phyloP scores from a whole-genome alignment of 1,140 invertebrate species.

The Drosophila nannoptera region DNA sequence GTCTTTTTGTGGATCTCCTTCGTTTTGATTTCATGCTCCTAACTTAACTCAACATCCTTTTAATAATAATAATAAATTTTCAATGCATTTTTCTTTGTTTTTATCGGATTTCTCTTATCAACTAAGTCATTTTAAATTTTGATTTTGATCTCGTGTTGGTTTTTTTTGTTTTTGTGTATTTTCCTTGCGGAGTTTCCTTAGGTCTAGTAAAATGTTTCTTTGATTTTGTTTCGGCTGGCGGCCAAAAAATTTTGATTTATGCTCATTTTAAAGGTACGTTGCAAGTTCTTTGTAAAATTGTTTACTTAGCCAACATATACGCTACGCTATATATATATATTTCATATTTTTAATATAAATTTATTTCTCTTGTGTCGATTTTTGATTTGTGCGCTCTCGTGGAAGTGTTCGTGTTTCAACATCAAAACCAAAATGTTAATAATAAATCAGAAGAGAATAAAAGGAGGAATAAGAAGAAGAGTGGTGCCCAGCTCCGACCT shows the following conservation, averaged over 20 bases:
- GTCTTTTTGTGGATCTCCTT: constrained; percentile 1
- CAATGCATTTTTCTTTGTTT: constrained; percentile 50
- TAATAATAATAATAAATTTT: constrained; percentile 55
- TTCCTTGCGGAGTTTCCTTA: constrained; percentile 44
- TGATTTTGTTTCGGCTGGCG: constrained; percentile 46
- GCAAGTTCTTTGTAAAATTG: constrained; percentile 70
- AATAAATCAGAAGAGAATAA: constrained; percentile 14
- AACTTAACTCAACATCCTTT: constrained; percentile 36
- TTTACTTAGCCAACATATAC: constrained; percentile 47
- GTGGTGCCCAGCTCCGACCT: constrained; percentile 9
- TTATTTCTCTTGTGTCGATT: constrained; percentile 30
- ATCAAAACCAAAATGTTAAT: too few species aligned
- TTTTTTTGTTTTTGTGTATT: constrained; percentile 16
- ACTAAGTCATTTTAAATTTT: constrained; percentile 61
- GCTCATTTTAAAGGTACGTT: constrained; percentile 75
- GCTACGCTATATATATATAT: constrained; percentile 29
- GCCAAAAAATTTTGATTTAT: constrained; percentile 77
- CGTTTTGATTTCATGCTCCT: constrained; percentile 41
- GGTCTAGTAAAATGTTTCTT: constrained; percentile 66
- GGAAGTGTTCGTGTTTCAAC: too few species aligned
- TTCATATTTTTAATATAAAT: constrained; percentile 19
- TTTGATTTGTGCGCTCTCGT: constrained; percentile 67
- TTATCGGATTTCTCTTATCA: constrained; percentile 41
- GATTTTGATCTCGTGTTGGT: constrained; percentile 29
- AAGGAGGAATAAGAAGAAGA: constrained; percentile 35